Evolutionary conservation across 2,113 vertebrate species (phyloP), one percentile per base, ranked within the genome.

Genomic region (Salminus brasiliensis): DNA sequence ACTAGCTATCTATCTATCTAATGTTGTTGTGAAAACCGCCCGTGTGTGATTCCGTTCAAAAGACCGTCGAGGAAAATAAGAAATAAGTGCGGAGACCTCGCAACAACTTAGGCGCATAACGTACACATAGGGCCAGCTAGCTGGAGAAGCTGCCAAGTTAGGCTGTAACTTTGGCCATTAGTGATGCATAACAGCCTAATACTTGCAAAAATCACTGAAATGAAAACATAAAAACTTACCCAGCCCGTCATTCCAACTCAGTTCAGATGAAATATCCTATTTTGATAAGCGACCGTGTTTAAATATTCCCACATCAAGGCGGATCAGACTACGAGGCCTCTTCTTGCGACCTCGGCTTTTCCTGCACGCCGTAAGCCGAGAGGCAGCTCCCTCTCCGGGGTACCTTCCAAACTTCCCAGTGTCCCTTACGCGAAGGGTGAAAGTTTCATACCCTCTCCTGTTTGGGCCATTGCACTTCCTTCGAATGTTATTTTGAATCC

Each of bases 311-410:
- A 90, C 92, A 93, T 93, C 86, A 89, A 88, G 88, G 83, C 90
- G 89, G 88, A 87, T 82, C 85, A 90, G 86, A 87, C 85, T 87
- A 90, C 80, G 77, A 96, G 96, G 96, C 96, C 96, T 92, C 81
- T 85, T 85, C 83, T 73, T 86, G 88, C 93, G 91, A 93, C 96
- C 95, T 94, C 95, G 95, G 95, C 89, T 91, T 97, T 94, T 95
- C 96, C 95, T 95, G 92, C 88, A 89, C 91, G 89, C 88, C 85
- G 88, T 90, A 89, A 91, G 93, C 89, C 92, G 82, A 91, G 89
- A 91, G 89, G 90, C 89, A 90, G 87, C 90, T 86, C 88, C 90
- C 91, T 88, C 88, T 86, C 91, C 84, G 80, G 85, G 88, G 84
- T 85, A 86, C 86, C 79, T 91, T 90, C 91, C 88, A 92, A 93